Base-by-base conservation (phyloP, 2,888 invertebrate genomes). In the Scaptomyza tumidula region DNA sequence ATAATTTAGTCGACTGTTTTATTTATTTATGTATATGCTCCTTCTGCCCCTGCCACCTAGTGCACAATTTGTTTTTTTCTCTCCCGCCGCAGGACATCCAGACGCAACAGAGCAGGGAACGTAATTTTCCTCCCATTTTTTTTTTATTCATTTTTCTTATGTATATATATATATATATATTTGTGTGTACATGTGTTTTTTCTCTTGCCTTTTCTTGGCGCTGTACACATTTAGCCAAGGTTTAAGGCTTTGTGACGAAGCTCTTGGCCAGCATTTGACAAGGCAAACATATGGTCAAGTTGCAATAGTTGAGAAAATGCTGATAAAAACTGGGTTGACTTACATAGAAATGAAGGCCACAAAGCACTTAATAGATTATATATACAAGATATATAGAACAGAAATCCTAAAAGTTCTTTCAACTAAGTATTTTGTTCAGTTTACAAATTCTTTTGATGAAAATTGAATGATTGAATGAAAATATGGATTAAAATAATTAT, bases 221-320 rank as follows among this genome's bases (percentile, higher is more conserved):
- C 58, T 61, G 31, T 61, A 73, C 50, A 78, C 65, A 72, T 66
- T 66, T 77, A 60, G 62, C 74, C 78, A 78, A 55, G 78, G 74
- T 37, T 68, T 57, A 33, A 19, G 57, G 57, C 57, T 31, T 31
- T 33, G 31, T 56, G 65, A 56, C 56, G 44, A 59, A 37, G 68
- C 74, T 64, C 76, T 71, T 43, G 66, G 71, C 57, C 57, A 78
- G 58, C 86, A 45, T 63, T 81, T 82, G 76, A 70, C 80, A 79
- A 58, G 75, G 43, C 78, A 77, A 77, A 72, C 77, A 77, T 77
- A 77, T 77, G 77, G 80, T 69, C 75, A 60, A 78, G 58, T 59
- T n/a, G n/a, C n/a, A n/a, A n/a, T n/a, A n/a, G n/a, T n/a, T n/a
- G n/a, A n/a, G 31, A 27, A 43, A 78, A 61, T 31, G 29, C 59